Base-by-base conservation (phyloP, 2,888 invertebrate genomes). In the Leptopilina syphax region DNA sequence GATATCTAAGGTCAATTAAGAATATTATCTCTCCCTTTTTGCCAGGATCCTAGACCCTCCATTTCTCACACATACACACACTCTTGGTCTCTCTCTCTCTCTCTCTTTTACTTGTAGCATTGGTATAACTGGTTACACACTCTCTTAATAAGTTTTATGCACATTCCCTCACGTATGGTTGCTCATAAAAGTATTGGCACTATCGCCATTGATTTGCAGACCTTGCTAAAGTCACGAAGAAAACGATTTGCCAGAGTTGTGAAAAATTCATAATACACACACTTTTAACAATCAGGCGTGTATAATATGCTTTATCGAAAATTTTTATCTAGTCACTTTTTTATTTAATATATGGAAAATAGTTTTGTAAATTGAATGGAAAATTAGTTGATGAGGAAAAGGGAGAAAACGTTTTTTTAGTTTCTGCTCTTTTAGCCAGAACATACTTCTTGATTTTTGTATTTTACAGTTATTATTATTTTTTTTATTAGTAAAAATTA, bases 141-240 rank as follows among this genome's bases (percentile, higher is more conserved):
- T 50, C 50, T 50, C 10, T 50, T 63, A 9, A 24, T 9, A 57
- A 73, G 27, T 9, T 57, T 73, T 34, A 18, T 34, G 54, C 34
- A 73, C 34, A 73, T 73, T 57, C 41, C 34, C 57, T 73, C 73
- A 73, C 73, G 73, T 57, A 73, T n/a, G 12, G n/a, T 27, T n/a
- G 10, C 34, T 57, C 34, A 57, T 13, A 73, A 73, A 73, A 73
- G 54, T 73, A n/a, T 54, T 27, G 13, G 7, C 34, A n/a, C 34
- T 73, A 73, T 73, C 73, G 50, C 34, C 57, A 34, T 41, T 27
- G 73, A 73, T 73, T 73, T 57, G 57, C 57, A 73, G 34, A 12
- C 34, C 73, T 73, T 73, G 73, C 50, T 47, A 8, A 47, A 70
- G 70, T 70, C 70, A 70, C 70, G 70, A 27, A 70, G 54, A 70